Evolutionary conservation across 2,113 vertebrate genomes (phyloP).

Genomic region (Nesoenas mayeri): DNA sequence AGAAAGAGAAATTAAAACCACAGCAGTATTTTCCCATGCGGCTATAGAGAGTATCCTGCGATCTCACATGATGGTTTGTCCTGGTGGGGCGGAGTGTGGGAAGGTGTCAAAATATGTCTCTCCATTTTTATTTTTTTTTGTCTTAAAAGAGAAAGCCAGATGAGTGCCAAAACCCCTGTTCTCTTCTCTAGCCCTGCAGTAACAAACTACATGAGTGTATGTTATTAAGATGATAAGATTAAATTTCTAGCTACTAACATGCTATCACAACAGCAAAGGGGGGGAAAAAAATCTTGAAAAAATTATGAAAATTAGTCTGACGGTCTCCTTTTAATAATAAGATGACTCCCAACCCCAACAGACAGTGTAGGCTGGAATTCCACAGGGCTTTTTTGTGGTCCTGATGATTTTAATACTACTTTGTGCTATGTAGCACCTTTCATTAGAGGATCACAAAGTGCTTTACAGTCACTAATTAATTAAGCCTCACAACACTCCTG

Average conservation of each 20-base stretch:
- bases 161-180: conserved; percentile 47
- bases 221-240: conserved; percentile 68
- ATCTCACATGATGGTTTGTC: conserved; percentile 42
- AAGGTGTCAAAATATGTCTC: conserved; percentile 68
- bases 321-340: conserved; percentile 63
- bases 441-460: conserved; percentile 66
- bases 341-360: conserved; percentile 48
- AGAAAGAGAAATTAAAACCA: conserved; percentile 52
- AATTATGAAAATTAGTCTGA: conserved; percentile 68
- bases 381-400: conserved; percentile 67
- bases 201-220: conserved; percentile 52
- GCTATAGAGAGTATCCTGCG: conserved; percentile 2
- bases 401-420: conserved; percentile 69
- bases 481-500: conserved; percentile 58
- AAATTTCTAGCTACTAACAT: conserved; percentile 42
- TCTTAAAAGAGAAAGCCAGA: conserved; percentile 60
- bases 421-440: conserved; percentile 63
- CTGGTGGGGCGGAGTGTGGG: conserved; percentile 62
- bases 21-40: conserved; percentile 54
- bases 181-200: conserved; percentile 62
- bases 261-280: conserved; percentile 53
- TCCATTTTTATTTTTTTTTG: background rate
- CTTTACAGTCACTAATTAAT: conserved; percentile 72
- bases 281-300: conserved; percentile 34
- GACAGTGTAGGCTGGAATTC: conserved; percentile 63